Percentiles rank a stretch among this genome's conserved stretches.
phyloP scores from a whole-genome alignment of 2,113 vertebrate species.

The Brevimyrus niger region DNA sequence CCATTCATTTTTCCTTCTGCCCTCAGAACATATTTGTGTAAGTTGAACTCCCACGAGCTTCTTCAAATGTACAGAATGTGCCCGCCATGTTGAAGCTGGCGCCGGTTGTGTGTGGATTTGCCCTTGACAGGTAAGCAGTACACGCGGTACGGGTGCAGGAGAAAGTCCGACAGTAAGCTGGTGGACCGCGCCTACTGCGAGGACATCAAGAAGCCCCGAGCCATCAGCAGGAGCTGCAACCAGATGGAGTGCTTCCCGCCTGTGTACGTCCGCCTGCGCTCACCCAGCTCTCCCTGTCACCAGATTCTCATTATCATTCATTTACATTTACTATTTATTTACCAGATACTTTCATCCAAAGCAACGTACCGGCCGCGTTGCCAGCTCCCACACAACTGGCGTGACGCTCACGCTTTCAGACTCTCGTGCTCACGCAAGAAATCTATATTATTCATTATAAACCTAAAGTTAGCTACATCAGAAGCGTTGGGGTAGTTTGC shows the following conservation, averaged over 20 bases:
- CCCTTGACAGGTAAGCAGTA: conserved; percentile 72
- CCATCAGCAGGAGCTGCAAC: conserved; percentile 80
- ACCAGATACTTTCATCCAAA: neutral
- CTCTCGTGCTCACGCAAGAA: too few species aligned
- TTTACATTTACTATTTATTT: neutral
- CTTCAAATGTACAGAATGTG: neutral
- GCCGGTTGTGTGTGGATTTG: neutral
- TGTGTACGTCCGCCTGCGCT: conserved; percentile 58
- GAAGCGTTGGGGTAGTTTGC: too few species aligned
- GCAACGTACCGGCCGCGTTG: neutral
- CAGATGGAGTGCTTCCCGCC: conserved; percentile 88
- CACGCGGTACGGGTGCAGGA: conserved; percentile 88
- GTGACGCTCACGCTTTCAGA: too few species aligned
- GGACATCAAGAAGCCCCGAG: conserved; percentile 71
- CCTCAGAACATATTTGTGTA: too few species aligned
- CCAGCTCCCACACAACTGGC: too few species aligned
- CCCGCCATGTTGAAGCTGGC: neutral
- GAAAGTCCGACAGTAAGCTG: conserved; percentile 82
- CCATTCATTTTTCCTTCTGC: too few species aligned
- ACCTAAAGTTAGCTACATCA: too few species aligned
- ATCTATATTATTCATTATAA: too few species aligned
- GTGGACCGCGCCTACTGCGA: conserved; percentile 84
- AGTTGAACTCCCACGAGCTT: neutral
- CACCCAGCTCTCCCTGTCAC: neutral
- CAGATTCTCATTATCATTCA: neutral